Conservation (phyloP, 2,113 vertebrate genomes). For the Tupaia tana region DNA sequence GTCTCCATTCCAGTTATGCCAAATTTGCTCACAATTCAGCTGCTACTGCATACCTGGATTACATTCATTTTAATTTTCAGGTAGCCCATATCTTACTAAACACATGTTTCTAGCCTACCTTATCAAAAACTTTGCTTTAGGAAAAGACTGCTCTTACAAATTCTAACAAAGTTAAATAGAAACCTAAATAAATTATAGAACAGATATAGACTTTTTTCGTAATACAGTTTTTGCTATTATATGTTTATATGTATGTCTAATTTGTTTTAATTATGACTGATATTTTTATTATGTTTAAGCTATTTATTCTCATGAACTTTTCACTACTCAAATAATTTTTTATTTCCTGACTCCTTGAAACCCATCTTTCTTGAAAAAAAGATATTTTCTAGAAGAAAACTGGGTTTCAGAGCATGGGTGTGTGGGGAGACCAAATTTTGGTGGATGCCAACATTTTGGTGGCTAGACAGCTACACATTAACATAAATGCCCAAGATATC, state of each 20-base stretch:
- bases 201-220: background rate
- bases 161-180: background rate
- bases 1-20: background rate
- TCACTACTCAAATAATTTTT: background rate
- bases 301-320: background rate
- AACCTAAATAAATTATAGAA: background rate
- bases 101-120: background rate
- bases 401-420: background rate
- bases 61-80: background rate
- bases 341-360: background rate
- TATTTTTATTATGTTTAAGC: background rate
- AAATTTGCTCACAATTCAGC: background rate
- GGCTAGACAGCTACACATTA: background rate
- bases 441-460: background rate
- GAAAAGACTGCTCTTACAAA: background rate
- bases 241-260: background rate
- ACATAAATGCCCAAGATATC: background rate
- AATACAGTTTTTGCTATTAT: background rate
- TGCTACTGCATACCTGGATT: background rate
- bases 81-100: background rate
- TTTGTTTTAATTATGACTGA: constrained; percentile 3
- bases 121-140: background rate
- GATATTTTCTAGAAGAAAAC: background rate
- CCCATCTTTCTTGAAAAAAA: background rate
- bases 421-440: background rate